Evolutionary conservation across 2,888 invertebrate genomes (phyloP).

Genomic region (Athalia rosae): DNA sequence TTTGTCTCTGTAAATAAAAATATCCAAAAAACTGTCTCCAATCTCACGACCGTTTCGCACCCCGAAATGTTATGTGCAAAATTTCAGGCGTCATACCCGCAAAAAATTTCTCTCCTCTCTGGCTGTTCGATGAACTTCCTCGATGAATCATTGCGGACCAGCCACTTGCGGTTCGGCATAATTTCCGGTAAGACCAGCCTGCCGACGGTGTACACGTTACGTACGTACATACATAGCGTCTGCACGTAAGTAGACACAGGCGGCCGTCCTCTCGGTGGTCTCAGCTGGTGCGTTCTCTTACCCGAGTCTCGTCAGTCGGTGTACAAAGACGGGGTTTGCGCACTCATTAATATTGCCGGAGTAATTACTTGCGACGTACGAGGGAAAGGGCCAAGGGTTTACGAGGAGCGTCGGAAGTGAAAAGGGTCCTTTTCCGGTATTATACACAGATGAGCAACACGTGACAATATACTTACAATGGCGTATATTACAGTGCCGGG

Average conservation of each 20-base stretch:
- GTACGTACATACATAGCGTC: constrained; percentile 14
- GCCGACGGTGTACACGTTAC: not conserved
- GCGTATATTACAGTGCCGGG: too few relatives aligned
- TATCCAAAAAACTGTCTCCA: too few relatives aligned
- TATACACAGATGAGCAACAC: too few relatives aligned
- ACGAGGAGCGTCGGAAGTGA: not conserved
- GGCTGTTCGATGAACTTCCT: not conserved
- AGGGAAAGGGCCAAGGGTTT: not conserved
- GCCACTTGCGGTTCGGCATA: too few relatives aligned
- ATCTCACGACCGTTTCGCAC: not conserved
- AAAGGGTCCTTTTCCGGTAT: too few relatives aligned
- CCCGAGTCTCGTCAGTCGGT: constrained; percentile 18
- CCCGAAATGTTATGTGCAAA: too few relatives aligned
- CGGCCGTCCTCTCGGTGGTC: not conserved
- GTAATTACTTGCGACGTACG: constrained; percentile 17
- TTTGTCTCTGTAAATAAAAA: too few relatives aligned
- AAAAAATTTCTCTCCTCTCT: not conserved
- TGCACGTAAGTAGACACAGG: not conserved
- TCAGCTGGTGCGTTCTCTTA: constrained; percentile 27
- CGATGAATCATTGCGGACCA: constrained; percentile 3
- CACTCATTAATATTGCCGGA: constrained; percentile 36
- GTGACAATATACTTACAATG: too few relatives aligned
- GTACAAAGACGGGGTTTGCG: constrained; percentile 18
- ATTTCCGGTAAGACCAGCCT: not conserved
- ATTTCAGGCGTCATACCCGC: not conserved